These are phyloP conservation scores for Cotesia typhae DNA, from an alignment of 1,140 invertebrate genomes.

Conservation along the genomic window DNA sequence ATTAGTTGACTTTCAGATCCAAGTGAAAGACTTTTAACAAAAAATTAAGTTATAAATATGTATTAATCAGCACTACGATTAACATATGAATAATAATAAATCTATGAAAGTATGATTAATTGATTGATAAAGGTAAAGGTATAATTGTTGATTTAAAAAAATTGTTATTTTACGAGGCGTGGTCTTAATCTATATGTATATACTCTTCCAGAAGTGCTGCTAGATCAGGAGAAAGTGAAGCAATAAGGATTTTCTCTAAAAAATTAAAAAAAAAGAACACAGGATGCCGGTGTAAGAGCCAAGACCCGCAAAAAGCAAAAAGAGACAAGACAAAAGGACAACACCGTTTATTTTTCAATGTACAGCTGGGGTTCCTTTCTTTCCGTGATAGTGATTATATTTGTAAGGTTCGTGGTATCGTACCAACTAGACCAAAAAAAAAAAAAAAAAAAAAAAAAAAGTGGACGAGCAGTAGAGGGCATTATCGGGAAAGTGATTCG, in stretches of 20 bases:
- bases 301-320: conserved; percentile 17
- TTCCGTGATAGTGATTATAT: too few species aligned
- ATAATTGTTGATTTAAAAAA: too few species aligned
- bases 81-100: conserved; percentile 23
- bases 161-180: conserved; percentile 16
- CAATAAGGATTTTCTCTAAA: conserved; percentile 40
- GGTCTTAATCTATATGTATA: conserved; percentile 30
- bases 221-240: conserved; percentile 53
- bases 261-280: conserved; percentile 26
- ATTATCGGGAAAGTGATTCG: conserved; percentile 56
- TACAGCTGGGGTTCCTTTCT: too few species aligned
- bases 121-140: too few species aligned
- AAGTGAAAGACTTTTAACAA: too few species aligned
- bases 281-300: conserved; percentile 2
- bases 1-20: too few species aligned
- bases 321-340: conserved; percentile 19
- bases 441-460: conserved; percentile 1
- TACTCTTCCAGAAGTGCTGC: background rate
- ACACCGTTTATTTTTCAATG: background rate
- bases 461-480: background rate
- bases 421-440: background rate
- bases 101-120: too few species aligned
- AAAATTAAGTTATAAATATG: too few species aligned
- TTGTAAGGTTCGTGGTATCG: too few species aligned
- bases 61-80: background rate